A percentile compares a stretch with the other conserved stretches of the same genome.
Evolutionary conservation across 2,888 invertebrate genomes (phyloP).

Genomic region (Pyrgus malvae): DNA sequence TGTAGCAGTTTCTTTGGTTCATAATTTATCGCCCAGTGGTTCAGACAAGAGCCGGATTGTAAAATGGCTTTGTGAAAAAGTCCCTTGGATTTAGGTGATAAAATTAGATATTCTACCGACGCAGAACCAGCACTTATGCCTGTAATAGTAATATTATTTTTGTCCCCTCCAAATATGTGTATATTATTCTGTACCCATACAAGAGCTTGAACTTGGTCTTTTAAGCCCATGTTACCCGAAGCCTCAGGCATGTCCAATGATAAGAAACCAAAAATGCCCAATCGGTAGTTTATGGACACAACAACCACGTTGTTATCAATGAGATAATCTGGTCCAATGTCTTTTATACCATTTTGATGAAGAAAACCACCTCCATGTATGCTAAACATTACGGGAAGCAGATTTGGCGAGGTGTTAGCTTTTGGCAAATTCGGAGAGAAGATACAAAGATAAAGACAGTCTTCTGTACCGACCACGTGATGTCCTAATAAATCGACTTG

Average conservation of each 20-base stretch:
- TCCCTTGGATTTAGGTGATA: constrained; percentile 49
- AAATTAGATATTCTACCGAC: constrained; percentile 51
- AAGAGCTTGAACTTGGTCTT: constrained; percentile 60
- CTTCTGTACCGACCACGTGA: constrained; percentile 50
- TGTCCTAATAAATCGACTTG: constrained; percentile 44
- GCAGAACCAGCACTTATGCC: constrained; percentile 56
- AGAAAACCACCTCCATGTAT: constrained; percentile 68
- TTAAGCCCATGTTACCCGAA: constrained; percentile 62
- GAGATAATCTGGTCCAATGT: constrained; percentile 56
- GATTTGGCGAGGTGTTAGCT: constrained; percentile 25
- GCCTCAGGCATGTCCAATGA: constrained; percentile 55
- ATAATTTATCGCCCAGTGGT: constrained; percentile 52
- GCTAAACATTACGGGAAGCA: constrained; percentile 54
- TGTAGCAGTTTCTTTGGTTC: constrained; percentile 41
- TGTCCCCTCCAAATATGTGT: constrained; percentile 51
- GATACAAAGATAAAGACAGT: constrained; percentile 63
- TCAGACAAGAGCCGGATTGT: constrained; percentile 55
- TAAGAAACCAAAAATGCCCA: constrained; percentile 61
- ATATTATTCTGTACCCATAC: constrained; percentile 60
- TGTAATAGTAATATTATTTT: constrained; percentile 53
- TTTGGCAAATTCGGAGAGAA: constrained; percentile 51
- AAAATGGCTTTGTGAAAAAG: constrained; percentile 58
- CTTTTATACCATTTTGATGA: constrained; percentile 44
- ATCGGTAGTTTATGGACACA: constrained; percentile 65
- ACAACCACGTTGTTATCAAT: constrained; percentile 56